Evolutionary conservation across 1,140 invertebrate species (phyloP), one percentile per base, ranked within the genome.

Genomic region (Drosophila bocki): DNA sequence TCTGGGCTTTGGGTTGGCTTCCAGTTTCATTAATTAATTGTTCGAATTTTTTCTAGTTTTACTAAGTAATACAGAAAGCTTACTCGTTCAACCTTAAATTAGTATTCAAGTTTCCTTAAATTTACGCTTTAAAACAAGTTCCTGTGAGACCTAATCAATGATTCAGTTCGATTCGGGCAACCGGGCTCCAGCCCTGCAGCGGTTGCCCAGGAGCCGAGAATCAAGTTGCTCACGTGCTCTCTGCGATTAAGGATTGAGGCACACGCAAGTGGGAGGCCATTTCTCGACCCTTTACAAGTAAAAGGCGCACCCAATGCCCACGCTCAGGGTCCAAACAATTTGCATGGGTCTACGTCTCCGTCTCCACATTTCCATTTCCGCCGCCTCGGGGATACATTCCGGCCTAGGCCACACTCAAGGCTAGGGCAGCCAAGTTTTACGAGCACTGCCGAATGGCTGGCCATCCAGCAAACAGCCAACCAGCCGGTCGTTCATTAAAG

Each of bases 261-360:
- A 63, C 84, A 88, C 78, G 78, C 78, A 90, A 90, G 60, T 61
- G 61, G 62, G 50, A 74, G 60, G 60, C 50, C 70, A 63, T 75
- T 75, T 56, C 57, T 72, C 57, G 58, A 37, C 41, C 17, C 69
- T 54, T 75, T 64, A 87, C 82, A 86, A 72, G 75, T 37, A 53
- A 81, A 83, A 61, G 85, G 74, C 78, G 67, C 78, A 45, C 63
- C 77, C 77, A 72, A 78, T 48, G 77, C 77, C 68, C 70, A 65
- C 39, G 47, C 53, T 54, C 68, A 71, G 53, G 67, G 61, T 39
- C 47, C 50, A 33, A 53, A 44, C 51, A 68, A 83, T 87, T 87
- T 87, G 83, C 84, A 87, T 83, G 61, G 37, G 9, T 35, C 26
- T 29, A 6, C 26, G 26, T 22, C 45, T 39, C 47, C 53, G 41